These are phyloP conservation scores for Trididemnum clinides DNA, from an alignment of 23 tunicate genomes.

Conservation along the genomic window DNA sequence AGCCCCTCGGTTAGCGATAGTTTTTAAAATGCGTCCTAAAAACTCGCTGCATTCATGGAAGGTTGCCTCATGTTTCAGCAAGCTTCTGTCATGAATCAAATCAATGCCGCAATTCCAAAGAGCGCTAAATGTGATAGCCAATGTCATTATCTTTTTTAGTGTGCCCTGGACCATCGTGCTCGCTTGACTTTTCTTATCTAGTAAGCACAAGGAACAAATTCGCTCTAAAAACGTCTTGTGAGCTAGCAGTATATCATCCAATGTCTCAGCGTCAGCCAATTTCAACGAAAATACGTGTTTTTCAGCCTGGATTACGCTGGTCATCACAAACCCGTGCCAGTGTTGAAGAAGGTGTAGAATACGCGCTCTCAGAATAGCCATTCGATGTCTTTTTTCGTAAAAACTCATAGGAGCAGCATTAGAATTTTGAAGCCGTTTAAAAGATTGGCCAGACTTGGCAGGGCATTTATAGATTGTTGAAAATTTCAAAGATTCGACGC, in stretches of 20 bases:
- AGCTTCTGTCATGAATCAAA: background rate
- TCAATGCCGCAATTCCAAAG: slow-evolving; percentile 59
- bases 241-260: slow-evolving; percentile 60
- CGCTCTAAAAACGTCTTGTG: slow-evolving; percentile 59
- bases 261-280: slow-evolving; percentile 24
- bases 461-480: slow-evolving; percentile 3
- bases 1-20: slow-evolving; percentile 66
- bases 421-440: background rate
- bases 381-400: slow-evolving; percentile 29
- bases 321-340: slow-evolving; percentile 85
- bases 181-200: slow-evolving; percentile 36
- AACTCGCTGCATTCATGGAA: slow-evolving; percentile 94
- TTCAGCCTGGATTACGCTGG: slow-evolving; percentile 72
- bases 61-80: slow-evolving; percentile 54
- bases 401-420: background rate
- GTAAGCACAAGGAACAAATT: slow-evolving; percentile 43
- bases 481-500: slow-evolving; percentile 63
- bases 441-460: background rate
- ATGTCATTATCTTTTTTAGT: slow-evolving; percentile 60
- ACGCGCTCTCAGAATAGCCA: slow-evolving; percentile 57
- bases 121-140: slow-evolving; percentile 49
- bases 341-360: slow-evolving; percentile 62
- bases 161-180: slow-evolving; percentile 76
- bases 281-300: slow-evolving; percentile 31
- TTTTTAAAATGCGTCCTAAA: slow-evolving; percentile 61